Percentiles rank a stretch among this genome's conserved stretches.
phyloP scores from a whole-genome alignment of 2,797 vertebrate genomes.

The Cyclopterus lumpus region DNA sequence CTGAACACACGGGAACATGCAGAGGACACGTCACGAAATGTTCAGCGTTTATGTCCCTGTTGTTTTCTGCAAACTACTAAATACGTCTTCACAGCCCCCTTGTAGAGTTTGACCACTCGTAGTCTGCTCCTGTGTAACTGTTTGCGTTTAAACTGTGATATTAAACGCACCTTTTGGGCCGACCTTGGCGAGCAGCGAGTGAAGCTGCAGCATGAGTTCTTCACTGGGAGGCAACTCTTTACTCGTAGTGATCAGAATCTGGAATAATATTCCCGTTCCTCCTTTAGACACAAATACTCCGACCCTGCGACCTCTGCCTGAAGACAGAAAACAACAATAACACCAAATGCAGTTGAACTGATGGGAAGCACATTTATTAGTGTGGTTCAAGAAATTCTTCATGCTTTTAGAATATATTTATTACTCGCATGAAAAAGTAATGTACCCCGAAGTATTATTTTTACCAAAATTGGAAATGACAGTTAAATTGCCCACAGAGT shows the following conservation, averaged over 20 bases:
- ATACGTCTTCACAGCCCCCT: not conserved
- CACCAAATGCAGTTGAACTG: conserved; percentile 14
- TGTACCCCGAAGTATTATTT: not conserved
- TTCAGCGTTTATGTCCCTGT: not conserved
- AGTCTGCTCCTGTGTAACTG: not conserved
- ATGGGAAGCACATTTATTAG: not conserved
- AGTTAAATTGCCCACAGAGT: conserved; percentile 33
- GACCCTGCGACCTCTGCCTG: conserved; percentile 91
- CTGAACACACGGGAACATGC: conserved; percentile 76
- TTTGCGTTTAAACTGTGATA: not conserved
- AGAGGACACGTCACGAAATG: not conserved
- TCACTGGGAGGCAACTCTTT: conserved; percentile 91
- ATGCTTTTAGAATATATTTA: not conserved
- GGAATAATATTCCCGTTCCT: conserved; percentile 92
- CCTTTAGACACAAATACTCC: conserved; percentile 92
- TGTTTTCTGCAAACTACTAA: not conserved
- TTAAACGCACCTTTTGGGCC: conserved; percentile 91
- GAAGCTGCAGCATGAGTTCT: conserved; percentile 94
- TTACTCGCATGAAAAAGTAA: not conserved
- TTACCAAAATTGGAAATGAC: conserved; percentile 66
- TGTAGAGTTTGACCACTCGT: not conserved
- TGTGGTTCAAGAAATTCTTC: not conserved
- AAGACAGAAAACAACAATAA: conserved; percentile 21
- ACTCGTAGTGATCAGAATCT: conserved; percentile 88
- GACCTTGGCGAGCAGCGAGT: conserved; percentile 94